phyloP scores from a whole-genome alignment of 2,113 vertebrate genomes.

The Oryzias woworae region DNA sequence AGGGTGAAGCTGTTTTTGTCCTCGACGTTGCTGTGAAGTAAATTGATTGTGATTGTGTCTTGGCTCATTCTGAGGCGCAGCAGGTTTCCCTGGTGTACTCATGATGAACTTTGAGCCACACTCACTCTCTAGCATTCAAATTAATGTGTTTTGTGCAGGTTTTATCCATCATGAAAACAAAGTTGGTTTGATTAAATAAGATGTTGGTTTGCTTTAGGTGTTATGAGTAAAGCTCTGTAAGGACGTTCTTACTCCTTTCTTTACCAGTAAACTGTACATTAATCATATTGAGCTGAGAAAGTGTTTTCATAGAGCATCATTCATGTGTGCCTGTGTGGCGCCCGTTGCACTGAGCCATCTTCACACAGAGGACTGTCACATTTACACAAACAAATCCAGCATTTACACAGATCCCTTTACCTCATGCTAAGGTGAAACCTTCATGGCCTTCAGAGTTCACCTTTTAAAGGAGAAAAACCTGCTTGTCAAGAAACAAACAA shows the following conservation, averaged over 20 bases:
- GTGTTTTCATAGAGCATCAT: conserved; percentile 17
- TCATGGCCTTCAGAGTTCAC: conserved; percentile 46
- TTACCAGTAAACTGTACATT: background rate
- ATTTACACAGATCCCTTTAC: conserved; percentile 66
- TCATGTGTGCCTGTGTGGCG: background rate
- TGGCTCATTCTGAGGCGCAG: background rate
- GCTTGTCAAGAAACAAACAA: background rate
- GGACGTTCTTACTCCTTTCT: background rate
- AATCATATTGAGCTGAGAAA: background rate
- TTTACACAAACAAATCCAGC: conserved; percentile 66
- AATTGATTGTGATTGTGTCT: background rate
- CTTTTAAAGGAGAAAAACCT: conserved; percentile 21
- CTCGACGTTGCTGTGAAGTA: conserved; percentile 17
- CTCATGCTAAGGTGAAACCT: conserved; percentile 51
- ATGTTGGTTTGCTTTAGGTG: conserved; percentile 22
- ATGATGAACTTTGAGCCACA: background rate
- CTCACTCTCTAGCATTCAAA: background rate
- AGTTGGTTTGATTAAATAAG: conserved; percentile 26
- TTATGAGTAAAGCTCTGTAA: background rate
- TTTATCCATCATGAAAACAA: background rate
- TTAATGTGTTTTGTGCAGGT: conserved; percentile 20
- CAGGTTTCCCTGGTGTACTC: conserved; percentile 7
- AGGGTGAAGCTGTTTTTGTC: conserved; percentile 63
- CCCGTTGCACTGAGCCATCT: conserved; percentile 44
- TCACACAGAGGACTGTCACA: conserved; percentile 72